A percentile compares a stretch with the other conserved stretches of the same genome.
Conservation (phyloP, 2,888 invertebrate genomes). For the Dicyrtoma fusca region DNA sequence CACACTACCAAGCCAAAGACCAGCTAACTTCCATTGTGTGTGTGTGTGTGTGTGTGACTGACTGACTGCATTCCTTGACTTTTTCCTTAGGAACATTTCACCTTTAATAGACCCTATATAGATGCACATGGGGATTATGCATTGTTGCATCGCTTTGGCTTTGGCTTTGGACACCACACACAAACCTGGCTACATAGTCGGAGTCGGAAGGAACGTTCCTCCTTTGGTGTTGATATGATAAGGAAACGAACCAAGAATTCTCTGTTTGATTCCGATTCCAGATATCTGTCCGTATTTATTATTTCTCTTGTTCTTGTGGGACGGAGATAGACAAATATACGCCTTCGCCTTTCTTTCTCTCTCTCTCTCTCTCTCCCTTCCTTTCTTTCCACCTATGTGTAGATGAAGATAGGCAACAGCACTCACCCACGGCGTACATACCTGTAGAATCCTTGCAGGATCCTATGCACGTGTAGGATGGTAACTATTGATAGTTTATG, state of each 20-base stretch:
- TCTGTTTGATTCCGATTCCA: no score
- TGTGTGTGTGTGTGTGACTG: constrained; percentile 7
- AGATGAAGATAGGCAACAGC: neutral
- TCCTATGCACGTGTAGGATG: no score
- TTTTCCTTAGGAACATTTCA: constrained; percentile 2
- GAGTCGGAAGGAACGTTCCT: neutral
- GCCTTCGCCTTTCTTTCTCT: neutral
- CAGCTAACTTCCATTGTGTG: no score
- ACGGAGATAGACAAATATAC: neutral
- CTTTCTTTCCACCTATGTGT: neutral
- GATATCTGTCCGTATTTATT: no score
- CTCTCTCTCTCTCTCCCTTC: neutral
- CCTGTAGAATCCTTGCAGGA: neutral
- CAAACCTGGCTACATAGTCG: no score
- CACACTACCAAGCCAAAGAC: no score
- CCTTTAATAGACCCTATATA: neutral
- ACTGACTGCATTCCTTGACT: constrained; percentile 23
- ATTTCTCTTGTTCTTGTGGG: no score
- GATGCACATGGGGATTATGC: neutral
- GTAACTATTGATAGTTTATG: no score
- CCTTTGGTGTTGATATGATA: neutral
- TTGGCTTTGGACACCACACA: neutral
- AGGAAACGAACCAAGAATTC: no score
- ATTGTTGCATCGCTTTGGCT: neutral
- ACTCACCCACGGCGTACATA: neutral